Conservation (phyloP, 2,113 vertebrate genomes). For the Aegypius monachus region DNA sequence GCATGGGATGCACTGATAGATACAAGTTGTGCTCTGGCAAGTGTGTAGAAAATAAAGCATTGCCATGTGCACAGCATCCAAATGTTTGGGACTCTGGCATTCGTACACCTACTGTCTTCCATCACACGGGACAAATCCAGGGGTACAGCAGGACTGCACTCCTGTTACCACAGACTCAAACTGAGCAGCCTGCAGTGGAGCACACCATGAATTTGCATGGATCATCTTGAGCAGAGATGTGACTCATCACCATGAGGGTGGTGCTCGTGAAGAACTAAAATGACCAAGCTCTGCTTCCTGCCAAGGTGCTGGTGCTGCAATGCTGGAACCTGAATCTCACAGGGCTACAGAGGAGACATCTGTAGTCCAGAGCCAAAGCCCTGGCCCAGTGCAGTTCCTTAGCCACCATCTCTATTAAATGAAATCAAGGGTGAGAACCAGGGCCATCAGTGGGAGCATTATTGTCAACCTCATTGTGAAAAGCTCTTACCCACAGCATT, state of each 20-base stretch:
- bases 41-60: background rate
- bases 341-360: background rate
- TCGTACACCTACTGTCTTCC: background rate
- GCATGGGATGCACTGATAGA: background rate
- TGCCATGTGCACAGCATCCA: background rate
- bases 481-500: background rate
- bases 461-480: background rate
- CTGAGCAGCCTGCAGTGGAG: fast-evolving
- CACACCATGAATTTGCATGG: background rate
- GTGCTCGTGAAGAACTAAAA: background rate
- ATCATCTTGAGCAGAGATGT: background rate
- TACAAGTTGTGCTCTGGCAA: background rate
- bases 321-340: background rate
- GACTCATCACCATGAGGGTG: background rate
- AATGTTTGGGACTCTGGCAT: background rate
- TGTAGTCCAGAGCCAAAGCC: background rate
- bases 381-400: background rate
- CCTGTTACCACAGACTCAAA: background rate
- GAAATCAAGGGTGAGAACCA: background rate
- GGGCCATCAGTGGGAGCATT: background rate
- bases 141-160: background rate
- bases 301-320: background rate
- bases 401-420: background rate
- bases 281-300: background rate
- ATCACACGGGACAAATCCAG: background rate